Base-by-base conservation (phyloP, 2,888 invertebrate species). In the Scotopteryx bipunctaria region DNA sequence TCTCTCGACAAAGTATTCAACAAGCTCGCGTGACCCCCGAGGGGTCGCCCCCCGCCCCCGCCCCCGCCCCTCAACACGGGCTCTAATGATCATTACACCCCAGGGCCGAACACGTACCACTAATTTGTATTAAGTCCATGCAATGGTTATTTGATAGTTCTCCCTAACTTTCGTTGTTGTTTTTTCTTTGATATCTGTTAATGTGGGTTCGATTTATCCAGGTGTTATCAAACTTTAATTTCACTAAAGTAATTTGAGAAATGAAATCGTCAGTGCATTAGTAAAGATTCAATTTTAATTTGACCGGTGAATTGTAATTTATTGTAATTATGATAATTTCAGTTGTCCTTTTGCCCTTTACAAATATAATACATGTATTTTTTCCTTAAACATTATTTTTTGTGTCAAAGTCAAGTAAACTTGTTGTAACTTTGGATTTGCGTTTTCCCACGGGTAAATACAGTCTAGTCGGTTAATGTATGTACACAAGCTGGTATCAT, bases 61-160 rank as follows among this genome's bases (percentile, higher is more conserved):
- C n/a, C n/a, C n/a, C n/a, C n/a, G 16, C 14, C 33, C 21, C 6
- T 25, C n/a, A 14, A 27, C 16, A 37, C 43, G 52, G 41, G n/a
- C 8, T 23, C 37, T 47, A 53, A 38, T 40, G 44, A 40, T 48
- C 43, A 44, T 32, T 40, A 36, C 14, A 40, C 48, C 43, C 43
- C 23, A 21, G 15, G 29, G 29, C 8, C 31, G 17, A 38, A 32
- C 47, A 38, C 40, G 40, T 44, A 45, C 44, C 23, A 14, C 48
- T 44, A 48, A 48, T 54, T 54, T 31, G 48, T 48, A 44, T 48
- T 43, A 48, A 35, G 38, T 19, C 15, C 25, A 40, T 29, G 38
- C 53, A 29, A 53, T 23, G 31, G 21, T 35, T 37, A 32, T 54
- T 44, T 38, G 35, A 44, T 48, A 46, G 32, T 37, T 41, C 19